A percentile compares a stretch with the other conserved stretches of the same genome.
Conservation (phyloP, 2,888 invertebrate species). For the Sesia apiformis region DNA sequence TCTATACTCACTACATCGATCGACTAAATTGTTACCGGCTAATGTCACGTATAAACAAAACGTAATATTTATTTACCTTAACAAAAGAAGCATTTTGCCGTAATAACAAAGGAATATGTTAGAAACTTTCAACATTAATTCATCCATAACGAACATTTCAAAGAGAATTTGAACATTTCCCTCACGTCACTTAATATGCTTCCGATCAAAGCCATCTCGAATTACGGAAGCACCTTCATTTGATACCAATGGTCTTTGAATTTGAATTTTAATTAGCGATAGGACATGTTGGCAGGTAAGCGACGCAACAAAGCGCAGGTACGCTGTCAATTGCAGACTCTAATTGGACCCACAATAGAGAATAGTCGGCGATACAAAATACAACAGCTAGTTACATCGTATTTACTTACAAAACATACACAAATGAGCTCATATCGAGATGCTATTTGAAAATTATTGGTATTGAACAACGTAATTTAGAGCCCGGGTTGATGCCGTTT, state of each 20-base stretch:
- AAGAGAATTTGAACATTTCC: neutral
- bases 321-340: conserved; percentile 2
- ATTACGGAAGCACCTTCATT: neutral
- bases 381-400: neutral
- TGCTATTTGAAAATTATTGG: neutral
- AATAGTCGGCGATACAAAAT: neutral
- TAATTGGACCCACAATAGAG: conserved; percentile 30
- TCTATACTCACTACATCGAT: too few relatives aligned
- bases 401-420: neutral
- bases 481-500: too few relatives aligned
- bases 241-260: neutral
- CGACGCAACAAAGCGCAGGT: conserved; percentile 16
- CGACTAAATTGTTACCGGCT: too few relatives aligned
- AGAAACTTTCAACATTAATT: too few relatives aligned
- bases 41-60: too few relatives aligned
- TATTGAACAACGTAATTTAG: too few relatives aligned
- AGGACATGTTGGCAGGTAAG: conserved; percentile 27
- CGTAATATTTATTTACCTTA: too few relatives aligned
- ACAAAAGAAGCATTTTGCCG: too few relatives aligned
- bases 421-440: neutral
- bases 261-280: conserved; percentile 1
- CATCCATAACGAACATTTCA: neutral
- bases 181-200: neutral
- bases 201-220: neutral
- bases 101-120: too few relatives aligned